Percentiles rank a stretch among this genome's conserved stretches.
Evolutionary conservation across 2,797 vertebrate genomes (phyloP).

Genomic region (Tokudaia muenninki): DNA sequence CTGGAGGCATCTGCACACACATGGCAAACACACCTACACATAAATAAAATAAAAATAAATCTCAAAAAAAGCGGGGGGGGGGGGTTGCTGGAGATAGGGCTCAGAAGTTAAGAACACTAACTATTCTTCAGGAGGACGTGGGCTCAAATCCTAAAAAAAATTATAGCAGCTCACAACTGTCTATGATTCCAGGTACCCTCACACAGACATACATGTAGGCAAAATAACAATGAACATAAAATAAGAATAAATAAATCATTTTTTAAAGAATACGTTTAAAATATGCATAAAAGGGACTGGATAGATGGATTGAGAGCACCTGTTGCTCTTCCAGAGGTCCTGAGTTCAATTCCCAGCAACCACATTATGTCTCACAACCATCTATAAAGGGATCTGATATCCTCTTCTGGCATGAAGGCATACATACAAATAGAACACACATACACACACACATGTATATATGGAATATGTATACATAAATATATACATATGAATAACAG

Average conservation of each 20-base stretch:
- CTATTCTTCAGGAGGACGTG: neutral
- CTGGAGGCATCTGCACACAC: neutral
- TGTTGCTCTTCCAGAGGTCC: neutral
- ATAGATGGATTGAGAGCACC: neutral
- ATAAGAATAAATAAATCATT: neutral
- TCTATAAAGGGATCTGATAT: neutral
- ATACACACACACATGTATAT: neutral
- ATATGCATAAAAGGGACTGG: neutral
- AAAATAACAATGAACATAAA: neutral
- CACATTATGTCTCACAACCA: neutral
- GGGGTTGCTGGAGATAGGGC: neutral
- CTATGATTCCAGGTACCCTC: neutral
- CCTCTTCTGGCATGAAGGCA: neutral
- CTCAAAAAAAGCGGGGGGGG: neutral
- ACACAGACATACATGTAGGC: neutral
- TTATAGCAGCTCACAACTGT: neutral
- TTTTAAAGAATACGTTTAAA: neutral
- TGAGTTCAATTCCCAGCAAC: neutral
- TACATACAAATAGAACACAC: neutral
- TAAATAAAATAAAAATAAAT: neutral
- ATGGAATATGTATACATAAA: neutral
- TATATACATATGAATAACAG: neutral
- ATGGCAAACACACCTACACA: neutral
- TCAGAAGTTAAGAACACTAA: neutral
- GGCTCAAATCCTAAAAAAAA: neutral